phyloP scores from a whole-genome alignment of 2,888 invertebrate species.

The Drosophila paracracens region DNA sequence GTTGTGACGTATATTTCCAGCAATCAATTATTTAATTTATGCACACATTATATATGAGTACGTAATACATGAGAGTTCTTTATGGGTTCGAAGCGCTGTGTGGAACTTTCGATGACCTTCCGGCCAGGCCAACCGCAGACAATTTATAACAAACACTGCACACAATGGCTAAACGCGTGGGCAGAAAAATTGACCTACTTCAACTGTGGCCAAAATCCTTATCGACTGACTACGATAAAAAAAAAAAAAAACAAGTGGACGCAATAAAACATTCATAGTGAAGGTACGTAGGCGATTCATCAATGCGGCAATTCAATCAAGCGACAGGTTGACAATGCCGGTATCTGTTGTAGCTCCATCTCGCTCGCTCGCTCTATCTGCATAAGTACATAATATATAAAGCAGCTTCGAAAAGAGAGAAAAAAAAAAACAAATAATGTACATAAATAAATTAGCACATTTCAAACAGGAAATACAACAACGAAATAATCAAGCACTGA shows the following conservation, averaged over 20 bases:
- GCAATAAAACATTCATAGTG: not conserved
- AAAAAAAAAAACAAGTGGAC: not conserved
- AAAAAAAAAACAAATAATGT: slow-evolving; percentile 13
- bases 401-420: slow-evolving; percentile 26
- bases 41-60: not conserved
- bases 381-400: slow-evolving; percentile 21
- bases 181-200: slow-evolving; percentile 51
- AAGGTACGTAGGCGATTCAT: slow-evolving; percentile 17
- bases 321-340: slow-evolving; percentile 51
- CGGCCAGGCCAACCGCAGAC: slow-evolving; percentile 8
- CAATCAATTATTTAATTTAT: not conserved
- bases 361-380: slow-evolving; percentile 8
- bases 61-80: not conserved
- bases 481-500: slow-evolving; percentile 57
- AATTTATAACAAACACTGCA: slow-evolving; percentile 26
- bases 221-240: not conserved
- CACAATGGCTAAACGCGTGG: not conserved
- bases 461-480: slow-evolving; percentile 65
- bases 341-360: slow-evolving; percentile 13
- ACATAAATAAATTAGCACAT: slow-evolving; percentile 66
- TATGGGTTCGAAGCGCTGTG: not conserved
- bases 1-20: not conserved
- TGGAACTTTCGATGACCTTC: slow-evolving; percentile 41
- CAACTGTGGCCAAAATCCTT: slow-evolving; percentile 14
- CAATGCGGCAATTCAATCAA: slow-evolving; percentile 35